Evolutionary conservation across 2,797 vertebrate species (phyloP).

Genomic region (Mustela erminea): DNA sequence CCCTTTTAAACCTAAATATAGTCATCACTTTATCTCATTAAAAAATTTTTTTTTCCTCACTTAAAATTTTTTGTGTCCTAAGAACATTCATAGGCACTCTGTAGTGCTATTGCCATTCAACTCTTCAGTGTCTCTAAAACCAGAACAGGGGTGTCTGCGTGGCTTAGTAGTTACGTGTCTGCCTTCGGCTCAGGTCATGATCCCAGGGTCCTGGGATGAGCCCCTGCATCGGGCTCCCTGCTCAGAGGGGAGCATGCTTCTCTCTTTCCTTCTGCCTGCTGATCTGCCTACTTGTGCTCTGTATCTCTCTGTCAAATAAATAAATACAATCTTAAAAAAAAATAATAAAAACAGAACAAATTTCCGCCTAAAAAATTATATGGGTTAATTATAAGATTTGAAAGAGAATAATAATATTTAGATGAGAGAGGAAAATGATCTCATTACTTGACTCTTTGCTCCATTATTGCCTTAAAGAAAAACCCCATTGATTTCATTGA

Average conservation of each 20-base stretch:
- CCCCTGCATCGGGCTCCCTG: too few relatives aligned
- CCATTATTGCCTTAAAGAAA: constrained; percentile 38
- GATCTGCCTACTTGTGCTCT: too few relatives aligned
- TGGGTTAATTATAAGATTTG: constrained; percentile 42
- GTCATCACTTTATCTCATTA: neutral
- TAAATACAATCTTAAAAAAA: too few relatives aligned
- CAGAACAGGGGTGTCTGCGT: neutral
- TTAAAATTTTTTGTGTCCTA: constrained; percentile 33
- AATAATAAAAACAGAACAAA: neutral
- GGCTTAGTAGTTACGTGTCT: too few relatives aligned
- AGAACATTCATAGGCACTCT: neutral
- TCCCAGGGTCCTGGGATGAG: too few relatives aligned
- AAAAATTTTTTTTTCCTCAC: neutral
- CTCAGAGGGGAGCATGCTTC: too few relatives aligned
- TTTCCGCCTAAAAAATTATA: constrained; percentile 20
- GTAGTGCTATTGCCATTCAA: neutral
- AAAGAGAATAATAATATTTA: constrained; percentile 53
- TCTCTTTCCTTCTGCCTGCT: too few relatives aligned
- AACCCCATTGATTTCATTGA: constrained; percentile 49
- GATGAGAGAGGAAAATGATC: constrained; percentile 32
- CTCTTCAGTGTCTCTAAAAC: neutral
- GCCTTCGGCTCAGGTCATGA: too few relatives aligned
- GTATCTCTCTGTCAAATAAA: too few relatives aligned
- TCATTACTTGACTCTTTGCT: constrained; percentile 33
- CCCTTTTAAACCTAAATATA: constrained; percentile 16